phyloP scores from a whole-genome alignment of 1,140 invertebrate genomes.

The Cherax destructor region DNA sequence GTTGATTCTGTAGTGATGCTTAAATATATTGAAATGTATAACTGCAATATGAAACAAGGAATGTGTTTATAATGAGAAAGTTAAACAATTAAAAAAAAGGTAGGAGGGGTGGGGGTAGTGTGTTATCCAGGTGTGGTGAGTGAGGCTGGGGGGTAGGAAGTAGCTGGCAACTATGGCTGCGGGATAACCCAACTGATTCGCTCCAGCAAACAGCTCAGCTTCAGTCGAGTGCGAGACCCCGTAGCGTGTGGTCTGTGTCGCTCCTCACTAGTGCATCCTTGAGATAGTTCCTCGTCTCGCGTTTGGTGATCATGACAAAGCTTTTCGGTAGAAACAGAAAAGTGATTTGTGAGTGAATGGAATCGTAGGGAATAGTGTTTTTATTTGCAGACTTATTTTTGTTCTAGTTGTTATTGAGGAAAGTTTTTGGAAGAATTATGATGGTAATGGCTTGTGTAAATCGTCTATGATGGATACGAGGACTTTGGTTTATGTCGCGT shows the following conservation, averaged over 20 bases:
- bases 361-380: conserved; percentile 26
- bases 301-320: conserved; percentile 16
- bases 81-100: no score
- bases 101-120: not conserved
- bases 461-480: conserved; percentile 47
- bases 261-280: conserved; percentile 40
- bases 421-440: conserved; percentile 7
- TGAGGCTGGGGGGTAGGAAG: not conserved
- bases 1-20: no score
- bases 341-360: conserved; percentile 49
- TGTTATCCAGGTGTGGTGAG: not conserved
- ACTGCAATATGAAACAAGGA: no score
- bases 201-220: conserved; percentile 30
- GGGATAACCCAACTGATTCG: conserved; percentile 28
- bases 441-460: conserved; percentile 17
- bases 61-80: no score
- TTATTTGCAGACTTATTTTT: conserved; percentile 29
- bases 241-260: conserved; percentile 39
- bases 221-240: conserved; percentile 52
- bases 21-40: no score
- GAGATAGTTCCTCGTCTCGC: conserved; percentile 11
- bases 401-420: not conserved
- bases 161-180: conserved; percentile 19
- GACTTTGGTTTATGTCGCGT: conserved; percentile 28
- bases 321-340: conserved; percentile 18